These are phyloP conservation scores for Nyctibius grandis DNA, from an alignment of 2,797 vertebrate genomes.

Conservation along the genomic window DNA sequence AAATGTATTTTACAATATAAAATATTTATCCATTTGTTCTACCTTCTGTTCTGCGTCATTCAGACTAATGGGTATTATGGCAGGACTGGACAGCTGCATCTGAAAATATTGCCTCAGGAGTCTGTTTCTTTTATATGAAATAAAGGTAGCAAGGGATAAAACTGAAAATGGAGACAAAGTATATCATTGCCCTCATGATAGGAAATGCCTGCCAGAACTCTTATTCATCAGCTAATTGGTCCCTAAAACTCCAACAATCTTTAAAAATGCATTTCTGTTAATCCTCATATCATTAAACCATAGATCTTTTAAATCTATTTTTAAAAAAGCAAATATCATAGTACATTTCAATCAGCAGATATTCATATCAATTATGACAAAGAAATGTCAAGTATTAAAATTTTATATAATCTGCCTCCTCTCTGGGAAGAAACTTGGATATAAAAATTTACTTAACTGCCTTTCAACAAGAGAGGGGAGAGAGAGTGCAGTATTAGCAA, in stretches of 20 bases:
- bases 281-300: neutral
- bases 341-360: neutral
- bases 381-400: neutral
- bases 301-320: neutral
- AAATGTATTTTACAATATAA: slow-evolving; percentile 18
- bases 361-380: neutral
- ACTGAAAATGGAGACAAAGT: slow-evolving; percentile 1
- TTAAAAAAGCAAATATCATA: neutral
- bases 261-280: neutral
- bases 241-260: neutral
- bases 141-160: slow-evolving; percentile 18
- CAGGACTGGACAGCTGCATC: neutral
- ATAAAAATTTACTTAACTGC: neutral
- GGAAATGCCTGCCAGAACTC: neutral
- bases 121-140: slow-evolving; percentile 40
- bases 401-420: neutral
- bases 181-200: neutral
- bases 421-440: neutral
- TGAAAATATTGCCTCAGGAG: slow-evolving; percentile 34
- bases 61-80: neutral
- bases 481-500: neutral
- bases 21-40: slow-evolving; percentile 11
- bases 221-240: neutral
- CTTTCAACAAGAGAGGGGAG: neutral
- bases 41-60: slow-evolving; percentile 29